A percentile compares a stretch with the other conserved stretches of the same genome.
These are phyloP conservation scores for Lithophane ornitopus DNA, from an alignment of 2,888 invertebrate species.

Conservation along the genomic window DNA sequence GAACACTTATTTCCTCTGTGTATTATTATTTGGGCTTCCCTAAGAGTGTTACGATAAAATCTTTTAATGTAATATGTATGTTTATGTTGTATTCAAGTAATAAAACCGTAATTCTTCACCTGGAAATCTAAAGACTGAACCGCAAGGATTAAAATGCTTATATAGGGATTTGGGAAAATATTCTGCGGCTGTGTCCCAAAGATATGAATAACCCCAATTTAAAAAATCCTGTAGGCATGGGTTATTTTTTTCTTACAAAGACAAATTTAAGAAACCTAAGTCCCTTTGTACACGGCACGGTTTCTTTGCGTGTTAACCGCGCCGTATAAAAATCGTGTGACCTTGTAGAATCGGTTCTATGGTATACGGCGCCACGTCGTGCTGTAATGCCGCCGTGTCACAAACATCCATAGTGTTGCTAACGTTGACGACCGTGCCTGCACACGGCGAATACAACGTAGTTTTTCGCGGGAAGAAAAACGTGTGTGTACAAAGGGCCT, in stretches of 20 bases:
- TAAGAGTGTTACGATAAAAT: constrained; percentile 13
- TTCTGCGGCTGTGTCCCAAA: neutral
- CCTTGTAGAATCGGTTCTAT: too few species aligned
- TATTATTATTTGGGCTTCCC: constrained; percentile 18
- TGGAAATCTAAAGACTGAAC: neutral
- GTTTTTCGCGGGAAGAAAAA: too few species aligned
- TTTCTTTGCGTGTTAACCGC: too few species aligned
- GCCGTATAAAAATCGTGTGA: too few species aligned
- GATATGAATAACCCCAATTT: neutral
- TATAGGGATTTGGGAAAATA: neutral
- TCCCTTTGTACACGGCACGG: too few species aligned
- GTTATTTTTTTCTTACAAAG: constrained; percentile 3
- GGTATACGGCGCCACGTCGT: too few species aligned
- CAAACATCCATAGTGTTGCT: too few species aligned
- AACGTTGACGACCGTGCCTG: too few species aligned
- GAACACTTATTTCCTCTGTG: constrained; percentile 2
- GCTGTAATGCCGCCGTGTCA: too few species aligned
- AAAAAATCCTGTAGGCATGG: neutral
- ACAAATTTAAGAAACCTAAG: constrained; percentile 3
- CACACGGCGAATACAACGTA: too few species aligned
- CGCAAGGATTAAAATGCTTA: neutral
- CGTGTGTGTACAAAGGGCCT: neutral
- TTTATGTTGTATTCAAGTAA: too few species aligned
- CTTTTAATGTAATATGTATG: neutral
- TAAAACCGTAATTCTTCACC: neutral